Conservation (phyloP, 2,888 invertebrate species). For the Drosophila flavopinicola region DNA sequence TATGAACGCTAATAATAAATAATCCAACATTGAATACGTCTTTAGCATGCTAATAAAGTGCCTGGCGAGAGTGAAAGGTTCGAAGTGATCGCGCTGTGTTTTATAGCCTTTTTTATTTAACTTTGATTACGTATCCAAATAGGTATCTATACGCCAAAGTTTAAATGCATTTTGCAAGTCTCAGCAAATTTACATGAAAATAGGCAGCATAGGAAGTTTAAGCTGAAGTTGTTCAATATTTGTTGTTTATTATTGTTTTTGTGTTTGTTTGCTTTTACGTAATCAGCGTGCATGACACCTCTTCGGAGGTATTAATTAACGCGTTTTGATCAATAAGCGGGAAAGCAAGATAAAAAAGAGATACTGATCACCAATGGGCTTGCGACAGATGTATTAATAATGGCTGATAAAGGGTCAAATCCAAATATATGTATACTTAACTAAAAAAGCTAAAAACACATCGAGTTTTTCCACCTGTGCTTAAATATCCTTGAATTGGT, state of each 20-base stretch:
- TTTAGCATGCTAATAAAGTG: conserved; percentile 69
- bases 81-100: conserved; percentile 13
- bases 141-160: conserved; percentile 38
- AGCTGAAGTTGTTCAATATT: conserved; percentile 13
- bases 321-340: conserved; percentile 6
- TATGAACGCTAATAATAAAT: conserved; percentile 38
- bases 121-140: conserved; percentile 49
- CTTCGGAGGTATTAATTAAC: conserved; percentile 39
- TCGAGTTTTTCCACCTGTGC: not conserved
- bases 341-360: conserved; percentile 14
- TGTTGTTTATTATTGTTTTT: too few species aligned
- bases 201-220: conserved; percentile 40
- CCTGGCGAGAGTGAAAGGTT: conserved; percentile 61
- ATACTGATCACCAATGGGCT: not conserved
- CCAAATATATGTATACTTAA: not conserved
- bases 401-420: not conserved
- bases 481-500: not conserved
- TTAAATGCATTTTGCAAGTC: conserved; percentile 53
- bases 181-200: conserved; percentile 63
- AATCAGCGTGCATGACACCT: conserved; percentile 45
- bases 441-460: not conserved
- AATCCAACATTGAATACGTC: conserved; percentile 32
- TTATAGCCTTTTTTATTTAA: conserved; percentile 53
- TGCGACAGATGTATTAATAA: conserved; percentile 14
- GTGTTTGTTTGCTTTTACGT: conserved; percentile 40